Evolutionary conservation across 2,113 vertebrate species (phyloP), one percentile per base, ranked within the genome.

Genomic region (Pteronura brasiliensis): DNA sequence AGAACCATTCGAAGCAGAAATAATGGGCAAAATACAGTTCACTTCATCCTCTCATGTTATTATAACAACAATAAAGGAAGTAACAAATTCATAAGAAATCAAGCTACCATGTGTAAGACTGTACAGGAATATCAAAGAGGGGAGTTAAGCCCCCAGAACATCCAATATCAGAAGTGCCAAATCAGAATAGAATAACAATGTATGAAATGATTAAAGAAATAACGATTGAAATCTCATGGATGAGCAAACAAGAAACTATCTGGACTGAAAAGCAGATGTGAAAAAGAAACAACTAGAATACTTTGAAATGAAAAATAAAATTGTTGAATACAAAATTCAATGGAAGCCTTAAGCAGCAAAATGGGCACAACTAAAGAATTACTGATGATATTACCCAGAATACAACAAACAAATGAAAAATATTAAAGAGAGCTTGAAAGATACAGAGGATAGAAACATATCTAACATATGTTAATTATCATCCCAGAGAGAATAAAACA

Each of bases 1-100:
- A 72, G 49, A 84, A 94, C 34, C 47, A 44, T 91, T 81, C 34
- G 27, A 94, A 85, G 77, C 61, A 94, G 76, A 93, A 91, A 95
- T 87, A 7, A 82, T 44, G 7, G 34, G 49, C 34, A 67, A 94
- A 88, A 79, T 79, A 88, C 9, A 92, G 63, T 84, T 94, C 2
- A 71, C 11, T 7, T 39, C 25, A 36, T 94, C 49, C 63, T 89
- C 93, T 85, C 59, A 67, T 89, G 92, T 92, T 4, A 88, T n/a
- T 92, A 80, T 39, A 81, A 65, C 13, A 91, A 65, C 9, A 96
- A 84, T 27, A 86, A 88, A 89, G 29, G 23, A 88, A 72, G 36
- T 47, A 63, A 7, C 23, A 83, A 80, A 88, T 21, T 95, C 11
- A 83, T 34, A 10, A 92, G 49, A 67, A 88, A 69, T 67, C 20